Conservation (phyloP, 92 coral and sea anemone genomes). For the Siderastrea siderea region DNA sequence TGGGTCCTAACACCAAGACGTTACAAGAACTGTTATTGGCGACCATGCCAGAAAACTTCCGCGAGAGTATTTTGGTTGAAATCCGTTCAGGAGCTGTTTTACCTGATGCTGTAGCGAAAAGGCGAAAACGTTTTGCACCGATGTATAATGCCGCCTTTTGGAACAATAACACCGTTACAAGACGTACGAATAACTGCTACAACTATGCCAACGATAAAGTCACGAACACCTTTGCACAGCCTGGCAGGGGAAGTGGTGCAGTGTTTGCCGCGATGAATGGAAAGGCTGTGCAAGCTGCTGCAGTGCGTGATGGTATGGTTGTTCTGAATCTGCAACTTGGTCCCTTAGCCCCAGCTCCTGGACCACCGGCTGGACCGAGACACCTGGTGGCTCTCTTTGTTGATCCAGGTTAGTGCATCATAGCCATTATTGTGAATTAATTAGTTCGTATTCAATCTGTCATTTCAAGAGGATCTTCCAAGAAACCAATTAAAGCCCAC, state of each 20-base stretch:
- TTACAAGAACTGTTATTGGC: constrained; percentile 26
- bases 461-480: too few species aligned
- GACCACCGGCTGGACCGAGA: constrained; percentile 6
- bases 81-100: constrained; percentile 2
- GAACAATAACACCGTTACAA: background rate
- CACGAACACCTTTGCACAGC: constrained; percentile 35
- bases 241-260: constrained; percentile 42
- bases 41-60: constrained; percentile 10
- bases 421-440: background rate
- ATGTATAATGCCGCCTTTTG: background rate
- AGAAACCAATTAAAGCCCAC: too few species aligned
- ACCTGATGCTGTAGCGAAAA: background rate
- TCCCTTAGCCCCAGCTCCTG: background rate
- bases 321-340: background rate
- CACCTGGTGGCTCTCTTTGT: constrained; percentile 49
- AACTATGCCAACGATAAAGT: constrained; percentile 42
- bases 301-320: constrained; percentile 19
- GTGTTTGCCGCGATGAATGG: background rate
- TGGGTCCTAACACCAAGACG: constrained; percentile 18
- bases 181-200: constrained; percentile 42
- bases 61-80: background rate
- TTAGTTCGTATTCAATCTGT: too few species aligned
- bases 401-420: constrained; percentile 17
- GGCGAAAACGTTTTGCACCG: background rate
- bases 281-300: background rate